Evolutionary conservation across 2,113 vertebrate genomes (phyloP), one percentile per base, ranked within the genome.

Genomic region (Smithornis capensis): DNA sequence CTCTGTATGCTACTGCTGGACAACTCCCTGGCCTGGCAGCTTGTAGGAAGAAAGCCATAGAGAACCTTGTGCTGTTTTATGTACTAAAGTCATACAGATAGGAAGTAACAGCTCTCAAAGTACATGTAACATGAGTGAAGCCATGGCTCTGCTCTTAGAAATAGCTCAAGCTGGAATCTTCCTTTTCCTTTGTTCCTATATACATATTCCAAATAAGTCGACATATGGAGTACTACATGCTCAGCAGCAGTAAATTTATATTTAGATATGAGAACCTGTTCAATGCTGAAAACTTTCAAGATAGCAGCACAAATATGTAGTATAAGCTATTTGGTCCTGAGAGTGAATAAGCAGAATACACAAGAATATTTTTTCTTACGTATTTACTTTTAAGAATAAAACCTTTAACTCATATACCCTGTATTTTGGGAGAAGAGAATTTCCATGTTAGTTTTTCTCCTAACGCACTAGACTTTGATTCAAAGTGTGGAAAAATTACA

Each of bases 281-380:
- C 63, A 59, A n/a, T 59, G 80, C 50, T 80, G 62, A 56, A 70
- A 81, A 78, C 35, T 60, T 60, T 60, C 27, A 10, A 74, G 60
- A 35, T 0, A 68, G 80, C 65, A 86, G 89, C 83, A 91, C 52
- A 92, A 60, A 35, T 11, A 56, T 2, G 4, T 38, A 91, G 19
- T 25, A 77, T 56, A 87, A 94, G 83, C 90, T 89, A 24, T 85
- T 87, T 87, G 78, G 81, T 82, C 70, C 90, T 94, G 81, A 95
- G 83, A 60, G 19, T 84, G 53, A 92, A 91, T 47, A 80, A 94
- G 71, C 64, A 87, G 78, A 94, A 74, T 83, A 90, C 82, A 87
- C 78, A 67, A 45, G 25, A 70, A 9, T 42, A 22, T 37, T 94
- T 73, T 90, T 78, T 67, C 75, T 90, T 73, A 74, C 4, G 22